Evolutionary conservation across 1,140 invertebrate species (phyloP).

Genomic region (Halesus radiatus): DNA sequence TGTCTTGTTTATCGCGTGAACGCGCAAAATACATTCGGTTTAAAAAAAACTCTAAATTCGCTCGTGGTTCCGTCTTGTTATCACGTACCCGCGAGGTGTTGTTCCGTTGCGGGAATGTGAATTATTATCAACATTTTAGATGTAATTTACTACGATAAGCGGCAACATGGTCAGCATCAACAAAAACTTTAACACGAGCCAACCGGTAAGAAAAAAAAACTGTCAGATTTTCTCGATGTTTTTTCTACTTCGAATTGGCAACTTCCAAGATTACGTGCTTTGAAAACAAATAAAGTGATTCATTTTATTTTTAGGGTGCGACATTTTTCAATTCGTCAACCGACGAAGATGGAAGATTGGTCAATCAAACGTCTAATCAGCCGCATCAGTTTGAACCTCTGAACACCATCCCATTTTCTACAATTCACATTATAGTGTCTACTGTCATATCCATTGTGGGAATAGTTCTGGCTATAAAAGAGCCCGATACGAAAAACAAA

Average conservation of each 20-base stretch:
- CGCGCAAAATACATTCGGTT: constrained; percentile 25
- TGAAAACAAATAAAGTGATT: constrained; percentile 39
- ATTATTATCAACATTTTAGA: constrained; percentile 27
- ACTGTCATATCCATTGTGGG: constrained; percentile 72
- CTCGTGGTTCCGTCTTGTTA: constrained; percentile 26
- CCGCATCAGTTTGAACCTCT: constrained; percentile 70
- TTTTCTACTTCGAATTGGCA: no score
- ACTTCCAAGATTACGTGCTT: constrained; percentile 18
- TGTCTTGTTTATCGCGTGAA: background rate
- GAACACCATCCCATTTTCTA: constrained; percentile 63
- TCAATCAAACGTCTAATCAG: constrained; percentile 69
- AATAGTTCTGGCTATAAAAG: constrained; percentile 71
- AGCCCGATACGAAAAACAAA: constrained; percentile 69
- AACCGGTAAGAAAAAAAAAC: constrained; percentile 45
- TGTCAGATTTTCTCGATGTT: background rate
- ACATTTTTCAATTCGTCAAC: constrained; percentile 68
- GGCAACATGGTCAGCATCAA: constrained; percentile 56
- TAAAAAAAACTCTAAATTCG: constrained; percentile 15
- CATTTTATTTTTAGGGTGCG: constrained; percentile 66
- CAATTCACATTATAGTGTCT: constrained; percentile 68
- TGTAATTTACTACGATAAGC: constrained; percentile 25
- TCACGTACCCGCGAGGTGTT: constrained; percentile 33
- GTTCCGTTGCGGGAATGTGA: constrained; percentile 29
- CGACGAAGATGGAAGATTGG: constrained; percentile 68
- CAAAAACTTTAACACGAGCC: constrained; percentile 51